A percentile compares a stretch with the other conserved stretches of the same genome.
phyloP scores from a whole-genome alignment of 1,140 invertebrate genomes.

The Cepaea nemoralis region DNA sequence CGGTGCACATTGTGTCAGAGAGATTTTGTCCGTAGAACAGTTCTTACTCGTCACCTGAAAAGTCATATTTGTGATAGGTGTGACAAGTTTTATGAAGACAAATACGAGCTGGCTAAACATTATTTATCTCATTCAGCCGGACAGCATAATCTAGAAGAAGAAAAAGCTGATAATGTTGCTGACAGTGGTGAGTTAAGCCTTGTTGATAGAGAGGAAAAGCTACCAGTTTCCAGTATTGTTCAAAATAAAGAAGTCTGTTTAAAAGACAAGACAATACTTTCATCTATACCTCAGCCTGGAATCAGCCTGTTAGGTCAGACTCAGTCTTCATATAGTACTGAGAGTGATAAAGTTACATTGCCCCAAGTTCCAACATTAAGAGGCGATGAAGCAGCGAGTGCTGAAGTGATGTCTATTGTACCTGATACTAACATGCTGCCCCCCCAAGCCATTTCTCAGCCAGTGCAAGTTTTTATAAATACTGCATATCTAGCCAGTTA shows the following conservation, averaged over 20 bases:
- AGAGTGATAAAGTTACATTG: not conserved
- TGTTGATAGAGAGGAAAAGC: conserved; percentile 19
- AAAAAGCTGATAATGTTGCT: not conserved
- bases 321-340: not conserved
- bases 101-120: conserved; percentile 19
- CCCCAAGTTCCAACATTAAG: not conserved
- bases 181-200: not conserved
- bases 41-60: conserved; percentile 32
- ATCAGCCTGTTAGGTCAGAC: conserved; percentile 6
- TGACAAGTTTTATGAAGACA: conserved; percentile 36
- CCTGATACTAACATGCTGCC: not conserved
- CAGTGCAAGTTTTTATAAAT: not conserved
- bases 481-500: not conserved
- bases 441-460: conserved; percentile 4
- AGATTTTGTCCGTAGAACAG: conserved; percentile 27
- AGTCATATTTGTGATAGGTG: conserved; percentile 21
- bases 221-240: not conserved
- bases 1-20: conserved; percentile 8
- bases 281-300: not conserved
- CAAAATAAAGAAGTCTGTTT: not conserved
- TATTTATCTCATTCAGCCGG: not conserved
- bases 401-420: not conserved
- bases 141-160: not conserved
- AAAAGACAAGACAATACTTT: not conserved
- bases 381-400: not conserved